A percentile compares a stretch with the other conserved stretches of the same genome.
These are phyloP conservation scores for Thalpophila matura DNA, from an alignment of 2,888 invertebrate species.

Conservation along the genomic window DNA sequence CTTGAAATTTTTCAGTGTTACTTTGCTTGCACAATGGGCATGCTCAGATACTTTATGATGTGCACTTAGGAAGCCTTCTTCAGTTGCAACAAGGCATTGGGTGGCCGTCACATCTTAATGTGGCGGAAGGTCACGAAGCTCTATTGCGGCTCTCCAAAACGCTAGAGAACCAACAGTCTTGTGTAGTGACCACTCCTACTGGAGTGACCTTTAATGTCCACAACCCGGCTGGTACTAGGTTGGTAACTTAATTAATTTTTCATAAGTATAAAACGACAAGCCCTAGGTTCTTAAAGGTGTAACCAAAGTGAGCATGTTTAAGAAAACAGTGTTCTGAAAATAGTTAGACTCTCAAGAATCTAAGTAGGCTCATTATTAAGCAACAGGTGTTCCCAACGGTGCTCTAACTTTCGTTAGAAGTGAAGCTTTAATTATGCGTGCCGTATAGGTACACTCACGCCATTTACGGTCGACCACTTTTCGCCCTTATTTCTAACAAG, in stretches of 20 bases:
- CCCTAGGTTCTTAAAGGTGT: too few relatives aligned
- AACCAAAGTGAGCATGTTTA: not conserved
- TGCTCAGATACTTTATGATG: conserved; percentile 59
- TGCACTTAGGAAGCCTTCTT: conserved; percentile 73
- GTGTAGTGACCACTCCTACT: conserved; percentile 75
- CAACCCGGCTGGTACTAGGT: conserved; percentile 76
- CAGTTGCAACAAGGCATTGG: conserved; percentile 81
- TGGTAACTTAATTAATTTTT: conserved; percentile 31
- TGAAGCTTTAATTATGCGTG: conserved; percentile 10
- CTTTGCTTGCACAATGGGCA: conserved; percentile 49
- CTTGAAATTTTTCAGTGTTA: conserved; percentile 45
- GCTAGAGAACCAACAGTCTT: conserved; percentile 71
- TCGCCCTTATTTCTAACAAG: too few relatives aligned
- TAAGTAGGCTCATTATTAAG: not conserved
- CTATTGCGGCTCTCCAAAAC: conserved; percentile 73
- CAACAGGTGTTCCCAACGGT: conserved; percentile 33
- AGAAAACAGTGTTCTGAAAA: conserved; percentile 9
- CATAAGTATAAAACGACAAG: too few relatives aligned
- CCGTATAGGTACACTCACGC: too few relatives aligned
- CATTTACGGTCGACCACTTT: too few relatives aligned
- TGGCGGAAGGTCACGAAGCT: conserved; percentile 79
- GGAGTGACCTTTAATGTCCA: conserved; percentile 73
- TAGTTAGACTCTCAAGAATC: conserved; percentile 3
- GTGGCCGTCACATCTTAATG: conserved; percentile 77
- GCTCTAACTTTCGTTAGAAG: conserved; percentile 11